Evolutionary conservation across 2,888 invertebrate genomes (phyloP), one percentile per base, ranked within the genome.

Genomic region (Xanthorhoe spadicearia): DNA sequence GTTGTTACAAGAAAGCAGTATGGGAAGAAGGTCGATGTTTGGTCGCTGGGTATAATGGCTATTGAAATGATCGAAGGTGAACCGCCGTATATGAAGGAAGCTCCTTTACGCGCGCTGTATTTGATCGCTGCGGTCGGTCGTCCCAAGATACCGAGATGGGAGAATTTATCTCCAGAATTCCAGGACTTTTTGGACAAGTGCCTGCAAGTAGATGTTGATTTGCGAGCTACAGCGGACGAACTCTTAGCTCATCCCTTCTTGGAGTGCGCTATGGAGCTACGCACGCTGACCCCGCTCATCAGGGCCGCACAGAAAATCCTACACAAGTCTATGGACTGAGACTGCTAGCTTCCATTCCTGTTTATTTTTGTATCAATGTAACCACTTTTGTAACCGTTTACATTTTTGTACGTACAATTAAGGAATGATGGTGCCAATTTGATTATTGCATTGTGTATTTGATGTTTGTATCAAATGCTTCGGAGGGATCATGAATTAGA

Each of bases 41-140:
- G 98, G 98, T 98, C 98, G 0, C 93, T 99, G 64, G 98, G 98
- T n/a, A 99, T 99, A 70, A 99, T 99, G 99, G 98, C 98, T 0
- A 98, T 99, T 64, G 98, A 98, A 90, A 93, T 93, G 93, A 96
- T 99, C 59, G 98, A 99, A 85, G 99, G 99, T 0, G 98, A 98
- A 83, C 99, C 99, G 0, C 99, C 99, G 0, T 99, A 99, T 85
- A 95, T 99, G 87, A 97, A 98, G 80, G 99, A 99, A 87, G 97
- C 98, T 0, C 99, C 99, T 0, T 86, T 99, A 23, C 94, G 97
- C 75, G 98, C 99, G 13, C 94, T 99, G 55, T 99, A 98, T 94
- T 93, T 99, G 75, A 99, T 99, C 70, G 99, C 99, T 0, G 97
- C 98, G 0, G 97, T 98, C 69, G 99, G 99, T 1, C 96, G 98